These are phyloP conservation scores for Lithobates sylvaticus DNA, from an alignment of 2,797 vertebrate species.

Conservation along the genomic window DNA sequence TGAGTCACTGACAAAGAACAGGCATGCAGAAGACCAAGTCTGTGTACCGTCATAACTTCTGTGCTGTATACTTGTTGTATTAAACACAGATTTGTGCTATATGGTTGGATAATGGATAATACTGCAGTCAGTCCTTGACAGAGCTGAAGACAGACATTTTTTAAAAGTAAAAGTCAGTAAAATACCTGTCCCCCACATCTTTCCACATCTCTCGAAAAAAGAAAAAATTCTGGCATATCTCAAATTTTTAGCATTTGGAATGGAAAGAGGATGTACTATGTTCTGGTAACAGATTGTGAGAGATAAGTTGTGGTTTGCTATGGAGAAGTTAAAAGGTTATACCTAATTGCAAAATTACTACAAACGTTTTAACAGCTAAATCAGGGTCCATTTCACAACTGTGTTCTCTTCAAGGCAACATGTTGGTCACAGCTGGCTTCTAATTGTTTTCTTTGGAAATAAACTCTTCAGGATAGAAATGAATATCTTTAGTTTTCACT, in stretches of 20 bases:
- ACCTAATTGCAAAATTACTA: slow-evolving; percentile 61
- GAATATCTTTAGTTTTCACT: neutral
- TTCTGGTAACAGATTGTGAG: slow-evolving; percentile 36
- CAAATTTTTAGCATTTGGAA: neutral
- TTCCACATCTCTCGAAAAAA: neutral
- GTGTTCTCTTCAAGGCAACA: slow-evolving; percentile 28
- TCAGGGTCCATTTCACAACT: slow-evolving; percentile 55
- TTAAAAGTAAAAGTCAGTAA: neutral
- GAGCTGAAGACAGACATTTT: no score
- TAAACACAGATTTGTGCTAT: no score
- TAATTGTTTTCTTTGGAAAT: slow-evolving; percentile 19
- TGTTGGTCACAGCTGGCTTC: slow-evolving; percentile 40
- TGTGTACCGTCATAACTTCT: no score
- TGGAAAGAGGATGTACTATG: slow-evolving; percentile 54
- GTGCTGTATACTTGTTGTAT: no score
- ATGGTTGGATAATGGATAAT: no score
- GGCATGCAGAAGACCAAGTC: no score
- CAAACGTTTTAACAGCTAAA: slow-evolving; percentile 55
- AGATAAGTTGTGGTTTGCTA: slow-evolving; percentile 49
- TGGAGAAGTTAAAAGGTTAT: slow-evolving; percentile 26
- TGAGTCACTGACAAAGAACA: no score
- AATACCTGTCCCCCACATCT: neutral
- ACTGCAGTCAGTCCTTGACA: no score
- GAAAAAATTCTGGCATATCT: slow-evolving; percentile 4
- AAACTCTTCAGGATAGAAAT: neutral